phyloP scores from a whole-genome alignment of 2,888 invertebrate genomes.

The Mactromeris polynyma region DNA sequence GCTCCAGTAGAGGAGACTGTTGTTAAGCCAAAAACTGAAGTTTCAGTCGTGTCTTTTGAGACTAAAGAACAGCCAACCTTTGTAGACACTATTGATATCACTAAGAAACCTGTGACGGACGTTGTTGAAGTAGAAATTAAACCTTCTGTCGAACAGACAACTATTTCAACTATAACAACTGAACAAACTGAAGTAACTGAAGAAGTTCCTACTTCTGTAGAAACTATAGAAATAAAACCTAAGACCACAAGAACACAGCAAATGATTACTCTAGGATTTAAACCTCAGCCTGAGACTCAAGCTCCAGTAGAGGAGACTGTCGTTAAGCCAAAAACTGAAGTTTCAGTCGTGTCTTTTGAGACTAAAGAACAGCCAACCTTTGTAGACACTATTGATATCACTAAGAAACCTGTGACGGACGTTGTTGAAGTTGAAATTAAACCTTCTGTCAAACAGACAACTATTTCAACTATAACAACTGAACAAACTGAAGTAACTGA shows the following conservation, averaged over 20 bases:
- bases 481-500: slow-evolving; percentile 32
- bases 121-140: slow-evolving; percentile 38
- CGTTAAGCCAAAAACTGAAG: slow-evolving; percentile 30
- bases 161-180: slow-evolving; percentile 8
- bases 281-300: slow-evolving; percentile 55
- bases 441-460: slow-evolving; percentile 11
- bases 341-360: background rate
- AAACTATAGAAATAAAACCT: slow-evolving; percentile 50
- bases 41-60: slow-evolving; percentile 14
- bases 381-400: slow-evolving; percentile 43
- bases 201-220: slow-evolving; percentile 36
- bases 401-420: slow-evolving; percentile 58
- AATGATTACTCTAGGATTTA: slow-evolving; percentile 53
- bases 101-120: slow-evolving; percentile 44
- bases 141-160: background rate
- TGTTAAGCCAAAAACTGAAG: slow-evolving; percentile 11
- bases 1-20: slow-evolving; percentile 62
- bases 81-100: slow-evolving; percentile 50
- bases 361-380: slow-evolving; percentile 38
- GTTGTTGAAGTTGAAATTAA: slow-evolving; percentile 68
- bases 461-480: slow-evolving; percentile 20
- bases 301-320: slow-evolving; percentile 44
- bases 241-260: slow-evolving; percentile 28
- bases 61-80: slow-evolving; percentile 11
- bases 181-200: slow-evolving; percentile 26